phyloP scores from a whole-genome alignment of 2,113 vertebrate genomes.

The Gambusia holbrooki region DNA sequence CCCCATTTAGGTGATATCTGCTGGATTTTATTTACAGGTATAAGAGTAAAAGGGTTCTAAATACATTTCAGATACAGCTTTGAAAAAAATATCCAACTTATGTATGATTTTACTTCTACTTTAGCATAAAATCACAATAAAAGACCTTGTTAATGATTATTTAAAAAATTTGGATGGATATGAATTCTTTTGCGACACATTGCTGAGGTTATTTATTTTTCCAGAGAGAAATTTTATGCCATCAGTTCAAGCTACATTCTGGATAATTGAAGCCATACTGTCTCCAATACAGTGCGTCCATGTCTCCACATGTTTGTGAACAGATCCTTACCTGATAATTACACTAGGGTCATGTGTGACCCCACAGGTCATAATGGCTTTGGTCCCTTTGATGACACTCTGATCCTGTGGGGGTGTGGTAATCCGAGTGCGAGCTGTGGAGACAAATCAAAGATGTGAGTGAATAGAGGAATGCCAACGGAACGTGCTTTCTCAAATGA shows the following conservation, averaged over 20 bases:
- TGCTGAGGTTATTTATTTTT: too few species aligned
- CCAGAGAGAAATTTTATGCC: not conserved
- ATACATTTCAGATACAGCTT: too few species aligned
- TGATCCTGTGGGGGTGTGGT: slow-evolving; percentile 91
- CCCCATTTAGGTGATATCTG: too few species aligned
- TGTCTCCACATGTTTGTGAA: not conserved
- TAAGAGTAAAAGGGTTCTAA: too few species aligned
- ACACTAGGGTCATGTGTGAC: slow-evolving; percentile 94
- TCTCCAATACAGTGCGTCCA: not conserved
- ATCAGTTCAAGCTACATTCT: not conserved
- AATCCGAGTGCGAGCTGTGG: slow-evolving; percentile 91
- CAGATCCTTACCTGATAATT: slow-evolving; percentile 82
- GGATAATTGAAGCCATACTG: not conserved
- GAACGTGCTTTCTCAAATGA: slow-evolving; percentile 19
- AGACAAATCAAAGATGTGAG: not conserved
- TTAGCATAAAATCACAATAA: not conserved
- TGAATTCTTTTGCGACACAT: too few species aligned
- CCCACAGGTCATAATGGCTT: slow-evolving; percentile 91
- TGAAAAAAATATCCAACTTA: not conserved
- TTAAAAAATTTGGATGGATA: not conserved
- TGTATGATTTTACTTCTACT: not conserved
- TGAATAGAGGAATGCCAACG: not conserved
- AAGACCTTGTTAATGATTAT: not conserved
- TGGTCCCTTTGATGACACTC: slow-evolving; percentile 98
- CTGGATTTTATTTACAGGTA: too few species aligned